These are phyloP conservation scores for Petrocephalus zakoni DNA, from an alignment of 2,113 vertebrate species.

Conservation along the genomic window DNA sequence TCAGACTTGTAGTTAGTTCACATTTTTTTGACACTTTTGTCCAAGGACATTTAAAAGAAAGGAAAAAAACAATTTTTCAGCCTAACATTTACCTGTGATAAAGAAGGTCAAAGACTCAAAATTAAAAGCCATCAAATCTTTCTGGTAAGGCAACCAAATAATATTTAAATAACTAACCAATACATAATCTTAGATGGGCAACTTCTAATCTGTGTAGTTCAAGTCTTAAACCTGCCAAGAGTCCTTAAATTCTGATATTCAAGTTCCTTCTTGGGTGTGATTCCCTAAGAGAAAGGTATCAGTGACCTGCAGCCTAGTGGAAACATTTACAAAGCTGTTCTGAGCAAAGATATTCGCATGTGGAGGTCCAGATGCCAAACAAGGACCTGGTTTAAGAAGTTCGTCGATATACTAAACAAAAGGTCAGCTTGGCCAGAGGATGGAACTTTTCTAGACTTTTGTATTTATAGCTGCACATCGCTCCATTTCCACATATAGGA, in stretches of 20 bases:
- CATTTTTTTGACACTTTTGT: not conserved
- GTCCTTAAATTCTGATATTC: not conserved
- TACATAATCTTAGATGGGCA: not conserved
- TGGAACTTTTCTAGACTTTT: not conserved
- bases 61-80: not conserved
- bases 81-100: not conserved
- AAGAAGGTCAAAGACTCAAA: not conserved
- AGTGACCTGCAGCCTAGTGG: not conserved
- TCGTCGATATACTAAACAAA: not conserved
- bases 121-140: not conserved
- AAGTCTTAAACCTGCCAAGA: not conserved
- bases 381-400: not conserved
- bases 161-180: not conserved
- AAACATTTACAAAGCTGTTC: not conserved
- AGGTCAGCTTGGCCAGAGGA: not conserved
- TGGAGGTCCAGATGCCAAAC: not conserved
- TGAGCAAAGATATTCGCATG: not conserved
- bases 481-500: not conserved
- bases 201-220: not conserved
- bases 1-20: conserved; percentile 1
- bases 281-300: not conserved
- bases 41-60: not conserved
- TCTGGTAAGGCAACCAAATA: not conserved
- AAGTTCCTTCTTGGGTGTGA: not conserved
- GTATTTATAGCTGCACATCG: not conserved